These are phyloP conservation scores for Neotoma lepida DNA, from an alignment of 2,113 vertebrate genomes.

Conservation along the genomic window DNA sequence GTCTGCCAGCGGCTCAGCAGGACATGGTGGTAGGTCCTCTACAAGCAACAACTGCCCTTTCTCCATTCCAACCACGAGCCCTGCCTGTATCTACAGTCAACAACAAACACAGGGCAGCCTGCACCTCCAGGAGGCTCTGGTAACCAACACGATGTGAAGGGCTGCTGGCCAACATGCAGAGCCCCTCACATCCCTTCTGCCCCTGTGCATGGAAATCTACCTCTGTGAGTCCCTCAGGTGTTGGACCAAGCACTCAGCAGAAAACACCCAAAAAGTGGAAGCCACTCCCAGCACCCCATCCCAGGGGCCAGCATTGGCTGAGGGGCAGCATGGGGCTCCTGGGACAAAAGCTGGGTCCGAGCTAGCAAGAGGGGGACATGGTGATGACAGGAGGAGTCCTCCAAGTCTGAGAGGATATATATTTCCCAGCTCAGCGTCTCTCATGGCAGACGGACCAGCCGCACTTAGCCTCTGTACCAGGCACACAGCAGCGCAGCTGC, in stretches of 20 bases:
- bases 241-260: neutral
- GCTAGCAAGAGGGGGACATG: neutral
- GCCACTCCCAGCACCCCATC: rapidly evolving
- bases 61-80: neutral
- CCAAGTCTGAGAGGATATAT: neutral
- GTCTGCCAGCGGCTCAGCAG: neutral
- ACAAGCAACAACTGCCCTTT: neutral
- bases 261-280: neutral
- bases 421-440: neutral
- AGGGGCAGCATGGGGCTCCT: neutral
- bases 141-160: neutral
- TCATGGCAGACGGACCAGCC: neutral
- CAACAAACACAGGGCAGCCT: neutral
- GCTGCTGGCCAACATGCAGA: neutral
- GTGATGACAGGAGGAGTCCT: neutral
- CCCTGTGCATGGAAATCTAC: neutral
- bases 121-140: neutral
- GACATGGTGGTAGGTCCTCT: neutral
- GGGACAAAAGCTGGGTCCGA: neutral
- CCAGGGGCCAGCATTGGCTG: neutral
- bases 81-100: neutral
- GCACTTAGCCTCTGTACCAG: neutral
- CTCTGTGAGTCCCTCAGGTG: rapidly evolving
- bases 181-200: neutral
- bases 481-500: neutral